phyloP scores from a whole-genome alignment of 2,888 invertebrate species.

The Scelioninae gen. 1 region DNA sequence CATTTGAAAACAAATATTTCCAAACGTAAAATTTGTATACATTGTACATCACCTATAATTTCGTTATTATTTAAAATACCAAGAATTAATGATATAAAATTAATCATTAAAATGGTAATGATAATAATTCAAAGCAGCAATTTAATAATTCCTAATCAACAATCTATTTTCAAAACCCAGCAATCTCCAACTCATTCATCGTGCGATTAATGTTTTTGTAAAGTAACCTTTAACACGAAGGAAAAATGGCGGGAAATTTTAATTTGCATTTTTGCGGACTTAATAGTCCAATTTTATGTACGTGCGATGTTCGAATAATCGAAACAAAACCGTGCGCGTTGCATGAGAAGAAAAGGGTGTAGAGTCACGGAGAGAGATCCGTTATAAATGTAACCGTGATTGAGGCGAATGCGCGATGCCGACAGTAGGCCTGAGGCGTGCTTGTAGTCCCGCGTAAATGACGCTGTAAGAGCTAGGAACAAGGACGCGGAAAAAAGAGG shows the following conservation, averaged over 20 bases:
- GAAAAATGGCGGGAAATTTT: constrained; percentile 9
- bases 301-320: constrained; percentile 39
- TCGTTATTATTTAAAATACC: too few relatives aligned
- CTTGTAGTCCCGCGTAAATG: constrained; percentile 49
- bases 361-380: constrained; percentile 54
- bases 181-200: too few relatives aligned
- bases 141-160: too few relatives aligned
- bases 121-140: too few relatives aligned
- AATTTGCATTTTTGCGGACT: constrained; percentile 4
- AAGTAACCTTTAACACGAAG: not conserved
- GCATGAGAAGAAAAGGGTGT: constrained; percentile 50
- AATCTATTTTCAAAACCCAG: too few relatives aligned
- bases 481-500: constrained; percentile 46
- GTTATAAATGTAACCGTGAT: constrained; percentile 63
- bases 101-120: too few relatives aligned
- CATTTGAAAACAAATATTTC: too few relatives aligned
- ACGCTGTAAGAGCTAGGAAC: constrained; percentile 34
- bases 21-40: too few relatives aligned
- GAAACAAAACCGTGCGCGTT: constrained; percentile 53
- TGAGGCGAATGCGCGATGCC: constrained; percentile 53
- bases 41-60: too few relatives aligned
- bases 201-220: constrained; percentile 1
- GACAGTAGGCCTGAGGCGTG: constrained; percentile 56
- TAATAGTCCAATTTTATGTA: constrained; percentile 43
- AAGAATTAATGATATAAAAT: too few relatives aligned